phyloP scores from a whole-genome alignment of 2,888 invertebrate genomes.

The Megaustenia siamemsis region DNA sequence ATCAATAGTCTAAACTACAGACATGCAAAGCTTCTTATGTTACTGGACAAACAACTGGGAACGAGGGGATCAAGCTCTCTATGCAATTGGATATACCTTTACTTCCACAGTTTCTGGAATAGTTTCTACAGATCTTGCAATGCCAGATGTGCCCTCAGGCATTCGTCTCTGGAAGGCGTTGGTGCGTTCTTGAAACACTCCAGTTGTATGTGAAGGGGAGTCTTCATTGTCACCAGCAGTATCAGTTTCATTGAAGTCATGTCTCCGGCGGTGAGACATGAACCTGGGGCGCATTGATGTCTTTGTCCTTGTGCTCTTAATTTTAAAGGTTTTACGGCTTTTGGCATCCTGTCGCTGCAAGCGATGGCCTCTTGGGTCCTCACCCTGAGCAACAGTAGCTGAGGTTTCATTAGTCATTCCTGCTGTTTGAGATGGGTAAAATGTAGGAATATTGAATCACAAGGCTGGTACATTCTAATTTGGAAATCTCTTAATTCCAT shows the following conservation, averaged over 20 bases:
- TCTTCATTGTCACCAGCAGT: slow-evolving; percentile 58
- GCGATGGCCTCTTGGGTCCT: slow-evolving; percentile 80
- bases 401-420: slow-evolving; percentile 31
- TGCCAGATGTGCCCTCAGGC: slow-evolving; percentile 48
- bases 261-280: slow-evolving; percentile 63
- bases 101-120: slow-evolving; percentile 70
- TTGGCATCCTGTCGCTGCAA: slow-evolving; percentile 95
- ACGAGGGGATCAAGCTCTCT: slow-evolving; percentile 54
- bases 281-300: slow-evolving; percentile 65
- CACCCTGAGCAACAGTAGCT: slow-evolving; percentile 57
- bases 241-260: slow-evolving; percentile 65
- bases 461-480: not conserved
- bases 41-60: slow-evolving; percentile 23
- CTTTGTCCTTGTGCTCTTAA: slow-evolving; percentile 75
- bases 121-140: slow-evolving; percentile 70
- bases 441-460: not conserved
- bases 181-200: slow-evolving; percentile 59
- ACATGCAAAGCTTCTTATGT: slow-evolving; percentile 14
- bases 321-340: slow-evolving; percentile 94
- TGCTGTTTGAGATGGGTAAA: slow-evolving; percentile 27
- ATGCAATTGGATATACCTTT: slow-evolving; percentile 64
- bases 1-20: not conserved
- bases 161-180: slow-evolving; percentile 57
- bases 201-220: slow-evolving; percentile 51
- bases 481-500: too few species aligned